A percentile compares a stretch with the other conserved stretches of the same genome.
These are phyloP conservation scores for Rhysida immarginata DNA, from an alignment of 1,140 invertebrate genomes.

Conservation along the genomic window DNA sequence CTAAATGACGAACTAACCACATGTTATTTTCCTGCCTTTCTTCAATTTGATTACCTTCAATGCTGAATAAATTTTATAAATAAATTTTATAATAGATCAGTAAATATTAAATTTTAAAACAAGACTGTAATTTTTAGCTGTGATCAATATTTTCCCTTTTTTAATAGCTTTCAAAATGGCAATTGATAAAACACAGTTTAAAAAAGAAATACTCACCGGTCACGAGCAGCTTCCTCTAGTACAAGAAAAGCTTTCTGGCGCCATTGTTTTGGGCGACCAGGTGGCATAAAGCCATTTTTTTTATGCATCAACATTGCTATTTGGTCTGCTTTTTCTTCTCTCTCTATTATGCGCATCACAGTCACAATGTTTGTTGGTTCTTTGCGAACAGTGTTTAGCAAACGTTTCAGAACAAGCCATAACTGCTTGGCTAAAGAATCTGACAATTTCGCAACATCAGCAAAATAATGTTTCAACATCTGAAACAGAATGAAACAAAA, in stretches of 20 bases:
- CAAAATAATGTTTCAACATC: constrained; percentile 81
- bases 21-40: constrained; percentile 81
- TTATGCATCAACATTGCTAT: constrained; percentile 58
- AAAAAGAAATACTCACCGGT: too few relatives aligned
- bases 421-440: constrained; percentile 64
- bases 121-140: neutral
- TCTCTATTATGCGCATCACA: constrained; percentile 84
- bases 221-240: constrained; percentile 63
- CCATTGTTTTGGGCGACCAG: constrained; percentile 86
- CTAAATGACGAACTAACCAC: constrained; percentile 70
- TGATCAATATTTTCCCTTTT: neutral
- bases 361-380: constrained; percentile 94
- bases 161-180: too few relatives aligned
- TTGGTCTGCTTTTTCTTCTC: constrained; percentile 83
- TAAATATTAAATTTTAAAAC: neutral
- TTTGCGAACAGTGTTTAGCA: constrained; percentile 82
- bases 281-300: constrained; percentile 75
- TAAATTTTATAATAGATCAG: too few relatives aligned
- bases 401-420: constrained; percentile 70
- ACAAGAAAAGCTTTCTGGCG: constrained; percentile 64
- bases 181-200: too few relatives aligned
- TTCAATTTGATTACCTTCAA: constrained; percentile 69
- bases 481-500: constrained; percentile 20
- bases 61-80: constrained; percentile 19
- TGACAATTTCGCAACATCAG: constrained; percentile 82